Conservation (phyloP, 2,888 invertebrate species). For the Tenthredo scrophulariae region DNA sequence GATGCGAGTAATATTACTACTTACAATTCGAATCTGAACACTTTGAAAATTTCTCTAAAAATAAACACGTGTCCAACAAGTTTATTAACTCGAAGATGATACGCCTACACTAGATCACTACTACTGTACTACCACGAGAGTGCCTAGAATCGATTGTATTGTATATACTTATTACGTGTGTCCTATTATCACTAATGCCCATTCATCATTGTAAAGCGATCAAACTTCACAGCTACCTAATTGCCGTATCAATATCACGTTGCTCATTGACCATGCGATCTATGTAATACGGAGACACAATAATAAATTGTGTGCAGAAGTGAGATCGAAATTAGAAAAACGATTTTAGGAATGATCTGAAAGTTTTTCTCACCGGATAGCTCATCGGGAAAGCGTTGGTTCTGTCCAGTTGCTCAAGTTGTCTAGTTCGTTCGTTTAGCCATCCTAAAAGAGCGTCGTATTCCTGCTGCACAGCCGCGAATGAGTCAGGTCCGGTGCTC, state of each 20-base stretch:
- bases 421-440: conserved; percentile 89
- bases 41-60: background rate
- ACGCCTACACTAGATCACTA: background rate
- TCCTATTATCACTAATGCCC: background rate
- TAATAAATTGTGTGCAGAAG: background rate
- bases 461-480: conserved; percentile 89
- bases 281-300: background rate
- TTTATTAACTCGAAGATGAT: background rate
- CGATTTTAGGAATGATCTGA: conserved; percentile 28
- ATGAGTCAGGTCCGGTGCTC: conserved; percentile 86
- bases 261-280: background rate
- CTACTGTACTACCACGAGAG: background rate
- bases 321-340: conserved; percentile 5
- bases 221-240: conserved; percentile 3
- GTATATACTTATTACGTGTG: background rate
- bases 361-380: conserved; percentile 80
- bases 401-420: conserved; percentile 88
- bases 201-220: conserved; percentile 20
- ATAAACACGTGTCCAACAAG: background rate
- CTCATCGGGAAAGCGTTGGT: conserved; percentile 87
- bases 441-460: conserved; percentile 90
- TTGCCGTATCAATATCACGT: conserved; percentile 31
- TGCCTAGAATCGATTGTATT: conserved; percentile 8
- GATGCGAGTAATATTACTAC: background rate
- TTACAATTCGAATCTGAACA: background rate